Conservation (phyloP, 2,797 vertebrate genomes). For the Tragopan temminckii region DNA sequence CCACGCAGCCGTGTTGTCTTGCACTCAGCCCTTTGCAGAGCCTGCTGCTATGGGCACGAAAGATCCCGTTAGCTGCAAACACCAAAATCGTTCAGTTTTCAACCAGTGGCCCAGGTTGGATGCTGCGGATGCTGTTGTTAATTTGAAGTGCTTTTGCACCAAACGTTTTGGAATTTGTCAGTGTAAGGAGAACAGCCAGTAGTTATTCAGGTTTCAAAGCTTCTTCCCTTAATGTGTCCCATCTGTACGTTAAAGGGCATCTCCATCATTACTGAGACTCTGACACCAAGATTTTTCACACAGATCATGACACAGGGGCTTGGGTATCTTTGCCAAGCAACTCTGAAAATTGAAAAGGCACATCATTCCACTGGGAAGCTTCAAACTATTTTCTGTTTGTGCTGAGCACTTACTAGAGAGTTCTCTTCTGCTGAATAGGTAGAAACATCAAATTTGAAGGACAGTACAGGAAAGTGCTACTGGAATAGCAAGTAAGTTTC, state of each 20-base stretch:
- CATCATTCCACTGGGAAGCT: neutral
- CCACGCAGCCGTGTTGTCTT: accelerated
- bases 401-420: neutral
- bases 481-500: neutral
- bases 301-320: neutral
- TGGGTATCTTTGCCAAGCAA: neutral
- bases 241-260: neutral
- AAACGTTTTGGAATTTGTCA: neutral
- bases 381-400: neutral
- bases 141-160: neutral
- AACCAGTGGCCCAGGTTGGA: neutral
- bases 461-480: neutral
- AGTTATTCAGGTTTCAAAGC: neutral
- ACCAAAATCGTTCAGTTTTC: neutral
- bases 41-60: neutral
- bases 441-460: neutral
- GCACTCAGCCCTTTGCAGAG: neutral
- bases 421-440: neutral
- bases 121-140: neutral
- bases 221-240: neutral
- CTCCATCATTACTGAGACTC: neutral
- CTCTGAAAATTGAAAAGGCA: neutral
- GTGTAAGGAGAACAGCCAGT: neutral
- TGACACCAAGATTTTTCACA: neutral
- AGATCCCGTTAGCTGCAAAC: neutral